phyloP scores from a whole-genome alignment of 2,888 invertebrate species.

The Margaritifera margaritifera region DNA sequence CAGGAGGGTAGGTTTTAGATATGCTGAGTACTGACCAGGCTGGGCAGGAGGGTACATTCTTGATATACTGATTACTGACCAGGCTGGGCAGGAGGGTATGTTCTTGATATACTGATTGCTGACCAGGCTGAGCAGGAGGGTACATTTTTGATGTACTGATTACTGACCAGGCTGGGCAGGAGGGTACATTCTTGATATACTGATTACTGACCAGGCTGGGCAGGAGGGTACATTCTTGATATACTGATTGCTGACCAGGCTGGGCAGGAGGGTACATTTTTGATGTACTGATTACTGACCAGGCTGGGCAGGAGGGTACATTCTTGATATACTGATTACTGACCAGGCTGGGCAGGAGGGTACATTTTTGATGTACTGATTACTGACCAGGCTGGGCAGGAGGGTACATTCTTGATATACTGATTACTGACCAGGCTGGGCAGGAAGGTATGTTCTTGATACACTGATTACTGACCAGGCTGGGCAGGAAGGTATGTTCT shows the following conservation, averaged over 20 bases:
- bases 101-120: conserved; percentile 68
- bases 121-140: no score
- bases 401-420: not conserved
- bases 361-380: conserved; percentile 39
- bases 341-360: conserved; percentile 78
- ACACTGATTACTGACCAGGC: no score
- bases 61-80: not conserved
- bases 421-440: not conserved
- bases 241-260: not conserved
- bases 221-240: conserved; percentile 4
- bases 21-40: no score
- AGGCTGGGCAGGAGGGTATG: not conserved
- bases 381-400: conserved; percentile 4
- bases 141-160: conserved; percentile 44
- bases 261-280: not conserved
- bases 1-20: not conserved
- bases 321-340: conserved; percentile 68
- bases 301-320: no score
- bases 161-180: conserved; percentile 78
- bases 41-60: no score
- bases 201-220: conserved; percentile 4
- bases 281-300: no score
- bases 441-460: not conserved
- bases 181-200: conserved; percentile 66
- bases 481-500: no score